Evolutionary conservation across 2,888 invertebrate species (phyloP), one percentile per base, ranked within the genome.

Genomic region (Orthonevra nobilis): DNA sequence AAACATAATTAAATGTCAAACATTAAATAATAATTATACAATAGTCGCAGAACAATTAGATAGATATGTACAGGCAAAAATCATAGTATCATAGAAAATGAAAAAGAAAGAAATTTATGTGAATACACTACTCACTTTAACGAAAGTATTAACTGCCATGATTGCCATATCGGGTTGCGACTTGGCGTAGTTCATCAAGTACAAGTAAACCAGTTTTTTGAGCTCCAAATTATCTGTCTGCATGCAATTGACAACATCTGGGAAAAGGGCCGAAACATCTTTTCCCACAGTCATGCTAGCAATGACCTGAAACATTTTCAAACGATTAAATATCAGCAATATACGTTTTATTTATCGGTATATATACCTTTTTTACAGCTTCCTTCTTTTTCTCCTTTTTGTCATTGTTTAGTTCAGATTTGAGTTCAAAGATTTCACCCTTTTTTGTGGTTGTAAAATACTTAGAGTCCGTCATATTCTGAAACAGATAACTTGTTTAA

Each of bases 231-330:
- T 99, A 88, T 99, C 99, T 0, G 99, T 99, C 90, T 99, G 99
- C 99, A 99, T 99, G 88, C 99, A 99, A 90, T 99, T 99, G 20
- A 99, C 98, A 1, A 99, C 99, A 88, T 99, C 99, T 0, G 99
- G 99, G 87, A 99, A 99, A 10, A 99, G 90, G 0, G 99, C 98
- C 0, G 96, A 96, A 0, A 99, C 99, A 92, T 99, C 99, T 91
- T 99, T 99, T 56, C 99, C 99, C 15, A 99, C 99, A 3, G 99
- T 99, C 99, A 99, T 99, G 79, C 98, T 98, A 17, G 99, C 99
- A 86, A 99, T 99, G 14, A 99, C 99, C 94, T 98, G 83, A 61
- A 10, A 15, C 40, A 14, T 32, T 2, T 7, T 6, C 3, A 87
- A 75, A 83, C 48, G 61, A 81, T 23, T 64, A 56, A 32, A 48